Conservation (phyloP, 1,140 invertebrate genomes). For the Atta colombica region DNA sequence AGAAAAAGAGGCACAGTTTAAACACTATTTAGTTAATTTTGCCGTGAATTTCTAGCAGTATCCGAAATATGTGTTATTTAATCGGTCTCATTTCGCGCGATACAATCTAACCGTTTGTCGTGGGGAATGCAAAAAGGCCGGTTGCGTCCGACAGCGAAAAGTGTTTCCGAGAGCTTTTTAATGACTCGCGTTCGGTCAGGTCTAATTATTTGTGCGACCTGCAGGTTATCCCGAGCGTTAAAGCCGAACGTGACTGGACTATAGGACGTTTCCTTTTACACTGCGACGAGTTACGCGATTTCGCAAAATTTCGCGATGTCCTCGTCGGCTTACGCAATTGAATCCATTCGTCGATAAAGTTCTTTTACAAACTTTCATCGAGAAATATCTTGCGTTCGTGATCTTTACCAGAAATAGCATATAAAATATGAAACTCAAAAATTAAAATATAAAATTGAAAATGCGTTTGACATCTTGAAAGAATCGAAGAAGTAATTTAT, state of each 20-base stretch:
- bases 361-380: background rate
- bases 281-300: conserved; percentile 23
- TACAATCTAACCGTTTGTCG: conserved; percentile 6
- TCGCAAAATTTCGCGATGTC: conserved; percentile 28
- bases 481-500: background rate
- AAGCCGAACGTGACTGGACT: conserved; percentile 75
- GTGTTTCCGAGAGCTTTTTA: conserved; percentile 80
- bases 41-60: background rate
- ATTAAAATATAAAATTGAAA: background rate
- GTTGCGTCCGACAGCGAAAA: conserved; percentile 63
- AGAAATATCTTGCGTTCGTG: background rate
- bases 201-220: conserved; percentile 78
- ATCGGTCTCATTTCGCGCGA: conserved; percentile 17
- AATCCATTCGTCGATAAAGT: background rate
- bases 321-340: background rate
- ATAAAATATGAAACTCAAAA: background rate
- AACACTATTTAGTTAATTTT: background rate
- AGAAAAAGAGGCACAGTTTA: background rate
- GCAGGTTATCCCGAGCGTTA: conserved; percentile 74
- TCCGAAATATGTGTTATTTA: conserved; percentile 12
- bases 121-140: conserved; percentile 26
- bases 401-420: background rate
- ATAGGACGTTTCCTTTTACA: conserved; percentile 53
- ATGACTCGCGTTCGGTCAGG: conserved; percentile 74
- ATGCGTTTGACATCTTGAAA: background rate